phyloP scores from a whole-genome alignment of 2,888 invertebrate species.

The Blera fallax region DNA sequence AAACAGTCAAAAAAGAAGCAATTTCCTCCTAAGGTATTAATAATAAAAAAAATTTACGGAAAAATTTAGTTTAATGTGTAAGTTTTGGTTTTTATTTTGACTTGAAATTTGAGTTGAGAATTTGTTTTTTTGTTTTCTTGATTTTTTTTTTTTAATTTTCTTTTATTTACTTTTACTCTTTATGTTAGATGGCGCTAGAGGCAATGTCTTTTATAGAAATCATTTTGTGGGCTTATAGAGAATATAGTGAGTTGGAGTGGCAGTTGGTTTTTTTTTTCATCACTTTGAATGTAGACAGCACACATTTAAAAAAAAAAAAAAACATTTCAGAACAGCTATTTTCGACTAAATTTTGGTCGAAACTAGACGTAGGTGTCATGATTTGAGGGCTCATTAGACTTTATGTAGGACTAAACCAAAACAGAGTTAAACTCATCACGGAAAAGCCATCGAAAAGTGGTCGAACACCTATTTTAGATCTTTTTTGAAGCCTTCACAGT shows the following conservation, averaged over 20 bases:
- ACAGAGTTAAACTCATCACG: too few species aligned
- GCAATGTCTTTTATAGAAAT: not conserved
- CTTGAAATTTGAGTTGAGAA: not conserved
- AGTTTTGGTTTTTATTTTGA: slow-evolving; percentile 35
- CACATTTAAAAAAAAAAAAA: too few species aligned
- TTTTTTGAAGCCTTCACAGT: too few species aligned
- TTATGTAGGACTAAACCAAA: too few species aligned
- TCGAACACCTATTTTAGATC: too few species aligned
- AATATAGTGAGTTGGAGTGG: too few species aligned
- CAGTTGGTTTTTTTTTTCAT: not conserved
- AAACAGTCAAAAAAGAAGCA: slow-evolving; percentile 64
- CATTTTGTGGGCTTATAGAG: not conserved
- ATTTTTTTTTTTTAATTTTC: not conserved
- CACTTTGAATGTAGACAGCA: too few species aligned
- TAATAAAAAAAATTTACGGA: slow-evolving; percentile 35
- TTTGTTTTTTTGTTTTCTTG: not conserved
- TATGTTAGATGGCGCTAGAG: slow-evolving; percentile 7
- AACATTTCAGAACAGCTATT: too few species aligned
- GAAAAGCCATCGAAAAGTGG: too few species aligned
- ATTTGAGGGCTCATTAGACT: too few species aligned
- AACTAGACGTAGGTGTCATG: too few species aligned
- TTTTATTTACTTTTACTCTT: not conserved
- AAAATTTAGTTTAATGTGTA: slow-evolving; percentile 46
- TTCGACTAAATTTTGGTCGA: too few species aligned
- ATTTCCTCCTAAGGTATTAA: slow-evolving; percentile 66